Evolutionary conservation across 2,888 invertebrate genomes (phyloP).

Genomic region (Tenthredo notha): DNA sequence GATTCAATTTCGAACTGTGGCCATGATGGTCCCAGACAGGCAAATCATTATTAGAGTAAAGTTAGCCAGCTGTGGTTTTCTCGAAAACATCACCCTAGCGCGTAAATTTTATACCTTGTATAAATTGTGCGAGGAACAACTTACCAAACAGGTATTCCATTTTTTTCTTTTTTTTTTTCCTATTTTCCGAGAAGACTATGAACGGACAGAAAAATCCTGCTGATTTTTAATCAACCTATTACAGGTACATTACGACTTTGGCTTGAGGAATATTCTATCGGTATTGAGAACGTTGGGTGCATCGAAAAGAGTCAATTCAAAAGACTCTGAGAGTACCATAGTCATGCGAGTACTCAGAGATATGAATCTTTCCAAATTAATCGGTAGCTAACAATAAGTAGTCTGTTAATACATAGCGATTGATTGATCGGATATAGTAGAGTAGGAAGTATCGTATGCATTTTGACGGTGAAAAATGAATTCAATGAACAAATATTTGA

Average conservation of each 20-base stretch:
- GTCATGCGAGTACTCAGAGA: constrained; percentile 98
- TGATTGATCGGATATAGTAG: too few relatives aligned
- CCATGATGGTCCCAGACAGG: constrained; percentile 99
- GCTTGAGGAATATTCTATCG: constrained; percentile 95
- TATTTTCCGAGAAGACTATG: constrained; percentile 23
- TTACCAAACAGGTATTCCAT: constrained; percentile 91
- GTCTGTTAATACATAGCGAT: background rate
- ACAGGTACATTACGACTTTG: constrained; percentile 98
- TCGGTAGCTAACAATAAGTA: constrained; percentile 77
- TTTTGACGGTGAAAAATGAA: background rate
- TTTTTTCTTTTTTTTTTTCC: constrained; percentile 30
- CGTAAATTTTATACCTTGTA: constrained; percentile 98
- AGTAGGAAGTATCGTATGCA: background rate
- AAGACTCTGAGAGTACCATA: constrained; percentile 96
- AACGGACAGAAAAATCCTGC: constrained; percentile 2
- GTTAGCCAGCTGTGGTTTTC: constrained; percentile 96
- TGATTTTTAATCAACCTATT: constrained; percentile 52
- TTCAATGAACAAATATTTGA: background rate
- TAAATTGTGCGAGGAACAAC: constrained; percentile 97
- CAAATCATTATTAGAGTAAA: constrained; percentile 98
- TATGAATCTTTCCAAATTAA: constrained; percentile 98
- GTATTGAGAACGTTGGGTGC: constrained; percentile 96
- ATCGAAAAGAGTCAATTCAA: constrained; percentile 93
- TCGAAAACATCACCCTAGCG: constrained; percentile 96
- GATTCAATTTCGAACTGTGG: constrained; percentile 98